Evolutionary conservation across 1,140 invertebrate species (phyloP).

Genomic region (Trinorchestia longiramus): DNA sequence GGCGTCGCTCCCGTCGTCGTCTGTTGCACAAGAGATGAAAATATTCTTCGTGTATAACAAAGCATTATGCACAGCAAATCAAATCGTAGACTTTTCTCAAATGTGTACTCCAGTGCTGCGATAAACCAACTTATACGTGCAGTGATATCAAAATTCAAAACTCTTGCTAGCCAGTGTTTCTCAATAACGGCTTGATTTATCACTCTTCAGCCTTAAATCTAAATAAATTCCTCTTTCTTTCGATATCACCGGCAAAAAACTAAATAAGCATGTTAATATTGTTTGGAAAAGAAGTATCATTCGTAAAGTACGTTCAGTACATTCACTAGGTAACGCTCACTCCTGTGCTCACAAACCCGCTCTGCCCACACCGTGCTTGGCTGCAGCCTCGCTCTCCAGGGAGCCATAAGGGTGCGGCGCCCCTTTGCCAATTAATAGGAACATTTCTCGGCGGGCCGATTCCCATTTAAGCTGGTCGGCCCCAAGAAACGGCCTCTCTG

Average conservation of each 20-base stretch:
- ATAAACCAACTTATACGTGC: background rate
- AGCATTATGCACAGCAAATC: background rate
- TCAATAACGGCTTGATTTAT: background rate
- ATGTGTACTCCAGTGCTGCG: background rate
- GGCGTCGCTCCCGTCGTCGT: conserved; percentile 69
- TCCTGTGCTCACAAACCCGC: background rate
- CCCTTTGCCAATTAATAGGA: conserved; percentile 52
- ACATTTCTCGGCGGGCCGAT: conserved; percentile 52
- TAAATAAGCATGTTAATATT: background rate
- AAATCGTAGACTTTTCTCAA: background rate
- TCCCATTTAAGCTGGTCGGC: conserved; percentile 18
- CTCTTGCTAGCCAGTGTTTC: background rate
- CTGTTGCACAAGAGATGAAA: background rate
- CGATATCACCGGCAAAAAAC: background rate
- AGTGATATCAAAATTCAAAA: background rate
- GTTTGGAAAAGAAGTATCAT: background rate
- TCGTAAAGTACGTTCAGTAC: background rate
- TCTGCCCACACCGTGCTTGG: background rate
- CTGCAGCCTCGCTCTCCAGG: conserved; percentile 13
- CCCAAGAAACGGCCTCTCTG: conserved; percentile 33
- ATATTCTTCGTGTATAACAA: background rate
- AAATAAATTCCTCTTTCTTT: background rate
- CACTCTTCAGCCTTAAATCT: background rate
- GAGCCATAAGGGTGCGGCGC: background rate
- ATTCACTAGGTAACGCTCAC: background rate